Conservation (phyloP, 2,888 invertebrate species). For the Podabrus alpinus region DNA sequence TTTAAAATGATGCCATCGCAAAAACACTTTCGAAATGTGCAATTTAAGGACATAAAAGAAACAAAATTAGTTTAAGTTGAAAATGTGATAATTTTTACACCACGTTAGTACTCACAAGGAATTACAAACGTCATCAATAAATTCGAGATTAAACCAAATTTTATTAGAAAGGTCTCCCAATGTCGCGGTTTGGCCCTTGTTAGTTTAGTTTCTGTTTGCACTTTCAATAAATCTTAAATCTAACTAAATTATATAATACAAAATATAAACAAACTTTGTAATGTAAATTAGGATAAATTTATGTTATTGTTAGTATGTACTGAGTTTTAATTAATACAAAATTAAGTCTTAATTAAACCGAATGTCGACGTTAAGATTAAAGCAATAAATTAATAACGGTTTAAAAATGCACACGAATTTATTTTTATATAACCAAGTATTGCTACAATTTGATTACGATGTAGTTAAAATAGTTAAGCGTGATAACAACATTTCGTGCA, state of each 20-base stretch:
- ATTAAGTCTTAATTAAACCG: not conserved
- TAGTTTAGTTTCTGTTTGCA: not conserved
- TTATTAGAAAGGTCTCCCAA: too few relatives aligned
- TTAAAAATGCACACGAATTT: not conserved
- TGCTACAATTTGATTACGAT: not conserved
- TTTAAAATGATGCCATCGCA: too few relatives aligned
- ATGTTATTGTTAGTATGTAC: not conserved
- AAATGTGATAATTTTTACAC: too few relatives aligned
- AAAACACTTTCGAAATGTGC: too few relatives aligned
- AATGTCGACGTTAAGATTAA: not conserved
- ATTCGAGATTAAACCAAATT: too few relatives aligned
- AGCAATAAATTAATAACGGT: not conserved
- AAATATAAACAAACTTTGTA: not conserved
- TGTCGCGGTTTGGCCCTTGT: not conserved
- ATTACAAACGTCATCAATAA: too few relatives aligned
- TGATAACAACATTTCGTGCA: not conserved
- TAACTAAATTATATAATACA: not conserved
- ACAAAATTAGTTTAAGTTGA: too few relatives aligned
- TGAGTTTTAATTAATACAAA: not conserved
- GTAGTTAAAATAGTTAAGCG: not conserved
- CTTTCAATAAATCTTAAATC: not conserved
- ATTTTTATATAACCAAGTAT: not conserved
- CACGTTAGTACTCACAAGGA: too few relatives aligned
- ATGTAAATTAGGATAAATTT: not conserved
- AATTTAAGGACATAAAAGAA: too few relatives aligned